phyloP scores from a whole-genome alignment of 2,888 invertebrate genomes.

The Papilio elwesi region DNA sequence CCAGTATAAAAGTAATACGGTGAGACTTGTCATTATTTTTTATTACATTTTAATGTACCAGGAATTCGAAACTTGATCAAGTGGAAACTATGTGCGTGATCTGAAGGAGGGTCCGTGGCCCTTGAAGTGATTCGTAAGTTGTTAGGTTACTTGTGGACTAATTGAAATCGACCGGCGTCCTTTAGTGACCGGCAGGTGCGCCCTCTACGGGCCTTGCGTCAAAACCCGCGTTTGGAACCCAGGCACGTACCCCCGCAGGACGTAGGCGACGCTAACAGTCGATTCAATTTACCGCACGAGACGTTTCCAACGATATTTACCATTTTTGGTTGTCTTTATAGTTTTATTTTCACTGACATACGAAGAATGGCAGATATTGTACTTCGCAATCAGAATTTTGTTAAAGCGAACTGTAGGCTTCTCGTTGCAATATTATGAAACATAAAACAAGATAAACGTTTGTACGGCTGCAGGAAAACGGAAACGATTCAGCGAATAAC shows the following conservation, averaged over 20 bases:
- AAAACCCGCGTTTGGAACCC: background rate
- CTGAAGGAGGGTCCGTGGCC: no score
- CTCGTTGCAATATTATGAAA: constrained; percentile 16
- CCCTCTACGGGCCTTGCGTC: background rate
- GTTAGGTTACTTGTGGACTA: background rate
- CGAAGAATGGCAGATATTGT: no score
- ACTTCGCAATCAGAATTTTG: background rate
- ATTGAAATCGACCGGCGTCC: no score
- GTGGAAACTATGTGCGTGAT: no score
- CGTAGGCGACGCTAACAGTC: constrained; percentile 2
- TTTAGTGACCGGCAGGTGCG: no score
- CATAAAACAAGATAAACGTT: constrained; percentile 27
- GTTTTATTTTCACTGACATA: no score
- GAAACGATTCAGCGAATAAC: constrained; percentile 14
- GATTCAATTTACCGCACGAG: constrained; percentile 17
- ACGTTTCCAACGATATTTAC: background rate
- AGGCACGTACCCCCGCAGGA: constrained; percentile 11
- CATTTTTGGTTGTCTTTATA: background rate
- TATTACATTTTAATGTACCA: no score
- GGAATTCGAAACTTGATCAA: no score
- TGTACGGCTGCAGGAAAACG: constrained; percentile 14
- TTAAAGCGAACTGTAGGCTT: background rate
- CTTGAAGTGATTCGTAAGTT: background rate
- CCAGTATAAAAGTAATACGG: no score
- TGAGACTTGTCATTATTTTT: no score